Evolutionary conservation across 1,140 invertebrate species (phyloP).

Genomic region (Oryzaephilus surinamensis): DNA sequence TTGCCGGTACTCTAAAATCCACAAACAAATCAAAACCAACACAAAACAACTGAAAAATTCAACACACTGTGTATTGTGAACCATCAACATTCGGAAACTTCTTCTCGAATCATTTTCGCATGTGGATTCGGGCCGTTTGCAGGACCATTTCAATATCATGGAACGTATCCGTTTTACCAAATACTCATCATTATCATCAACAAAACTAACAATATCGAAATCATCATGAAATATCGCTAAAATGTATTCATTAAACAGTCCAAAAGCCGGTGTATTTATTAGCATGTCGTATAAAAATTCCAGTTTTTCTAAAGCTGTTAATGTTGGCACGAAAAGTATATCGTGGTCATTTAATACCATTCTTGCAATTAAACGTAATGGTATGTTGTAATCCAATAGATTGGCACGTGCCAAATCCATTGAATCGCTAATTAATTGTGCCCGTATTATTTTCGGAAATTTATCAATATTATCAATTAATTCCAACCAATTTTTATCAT

Average conservation of each 20-base stretch:
- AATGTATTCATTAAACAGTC: slow-evolving; percentile 24
- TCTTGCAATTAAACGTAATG: slow-evolving; percentile 37
- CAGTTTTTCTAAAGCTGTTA: slow-evolving; percentile 40
- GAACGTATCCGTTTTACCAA: slow-evolving; percentile 39
- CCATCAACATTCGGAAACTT: slow-evolving; percentile 40
- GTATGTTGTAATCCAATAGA: slow-evolving; percentile 46
- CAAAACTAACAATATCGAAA: slow-evolving; percentile 21
- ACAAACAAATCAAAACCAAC: background rate
- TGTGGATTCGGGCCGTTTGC: slow-evolving; percentile 37
- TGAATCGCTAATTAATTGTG: slow-evolving; percentile 73
- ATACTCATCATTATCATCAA: slow-evolving; percentile 32
- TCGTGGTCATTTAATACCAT: slow-evolving; percentile 22
- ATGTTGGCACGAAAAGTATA: slow-evolving; percentile 28
- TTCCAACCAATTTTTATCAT: slow-evolving; percentile 51
- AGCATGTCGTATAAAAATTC: slow-evolving; percentile 35
- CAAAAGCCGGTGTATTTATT: slow-evolving; percentile 23
- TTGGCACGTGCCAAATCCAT: slow-evolving; percentile 60
- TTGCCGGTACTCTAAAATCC: slow-evolving; percentile 56
- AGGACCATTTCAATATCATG: slow-evolving; percentile 40
- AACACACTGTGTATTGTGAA: slow-evolving; percentile 17
- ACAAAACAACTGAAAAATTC: background rate
- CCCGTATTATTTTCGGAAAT: slow-evolving; percentile 50
- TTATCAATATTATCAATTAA: slow-evolving; percentile 46
- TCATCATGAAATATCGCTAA: slow-evolving; percentile 20
- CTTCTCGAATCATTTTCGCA: slow-evolving; percentile 37